These are phyloP conservation scores for Cosmorhoe ocellata DNA, from an alignment of 2,888 invertebrate genomes.

Conservation along the genomic window DNA sequence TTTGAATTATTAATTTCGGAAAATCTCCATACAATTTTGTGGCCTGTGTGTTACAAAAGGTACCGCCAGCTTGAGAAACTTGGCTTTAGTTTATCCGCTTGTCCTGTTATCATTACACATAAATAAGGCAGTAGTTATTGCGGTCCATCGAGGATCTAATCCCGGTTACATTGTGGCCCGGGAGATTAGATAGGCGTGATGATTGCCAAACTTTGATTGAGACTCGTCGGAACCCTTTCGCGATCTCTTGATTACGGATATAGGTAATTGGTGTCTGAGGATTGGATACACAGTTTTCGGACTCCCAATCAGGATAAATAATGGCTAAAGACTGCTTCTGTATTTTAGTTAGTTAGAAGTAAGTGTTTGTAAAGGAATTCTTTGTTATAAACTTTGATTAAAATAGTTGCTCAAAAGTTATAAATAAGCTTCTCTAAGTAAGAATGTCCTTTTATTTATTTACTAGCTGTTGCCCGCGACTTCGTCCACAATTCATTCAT, in stretches of 20 bases:
- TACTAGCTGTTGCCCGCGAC: no score
- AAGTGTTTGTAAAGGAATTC: no score
- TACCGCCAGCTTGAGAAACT: background rate
- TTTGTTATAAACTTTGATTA: no score
- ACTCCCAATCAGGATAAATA: conserved; percentile 47
- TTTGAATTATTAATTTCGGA: no score
- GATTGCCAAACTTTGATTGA: conserved; percentile 80
- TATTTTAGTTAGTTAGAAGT: conserved; percentile 1
- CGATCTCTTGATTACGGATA: conserved; percentile 65
- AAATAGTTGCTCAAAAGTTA: no score
- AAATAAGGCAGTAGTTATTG: conserved; percentile 67
- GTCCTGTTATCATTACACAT: conserved; percentile 64
- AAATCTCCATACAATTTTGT: no score
- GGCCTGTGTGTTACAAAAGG: no score
- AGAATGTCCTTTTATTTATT: no score
- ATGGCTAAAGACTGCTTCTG: conserved; percentile 27
- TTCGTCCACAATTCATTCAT: no score
- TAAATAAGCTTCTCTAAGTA: no score
- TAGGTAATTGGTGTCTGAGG: conserved; percentile 63
- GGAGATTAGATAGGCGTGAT: conserved; percentile 76
- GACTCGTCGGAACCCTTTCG: conserved; percentile 68
- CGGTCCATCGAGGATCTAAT: conserved; percentile 65
- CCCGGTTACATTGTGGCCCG: conserved; percentile 70
- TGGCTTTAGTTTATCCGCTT: conserved; percentile 29
- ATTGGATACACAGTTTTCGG: conserved; percentile 53